A percentile compares a stretch with the other conserved stretches of the same genome.
These are phyloP conservation scores for Ophioderma brevispina DNA, from an alignment of 35 echinoderm and acorn worm species.

Conservation along the genomic window DNA sequence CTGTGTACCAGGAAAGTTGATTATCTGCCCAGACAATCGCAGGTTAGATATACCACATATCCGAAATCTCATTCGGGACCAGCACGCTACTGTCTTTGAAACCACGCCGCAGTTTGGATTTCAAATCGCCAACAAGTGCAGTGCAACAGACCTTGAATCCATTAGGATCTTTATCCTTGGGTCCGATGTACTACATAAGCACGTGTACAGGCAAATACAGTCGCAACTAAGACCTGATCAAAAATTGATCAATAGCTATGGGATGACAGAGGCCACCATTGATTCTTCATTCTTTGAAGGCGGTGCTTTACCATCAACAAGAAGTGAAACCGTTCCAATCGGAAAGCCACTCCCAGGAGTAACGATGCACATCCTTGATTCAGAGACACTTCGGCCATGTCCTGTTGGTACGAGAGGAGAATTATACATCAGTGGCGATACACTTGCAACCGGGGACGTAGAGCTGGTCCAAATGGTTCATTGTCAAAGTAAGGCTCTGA, in stretches of 20 bases:
- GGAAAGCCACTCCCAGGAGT: background rate
- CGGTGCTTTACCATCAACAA: background rate
- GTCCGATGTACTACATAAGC: background rate
- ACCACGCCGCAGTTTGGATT: slow-evolving; percentile 10
- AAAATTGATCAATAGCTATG: slow-evolving; percentile 20
- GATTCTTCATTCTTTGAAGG: slow-evolving; percentile 8
- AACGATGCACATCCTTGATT: background rate
- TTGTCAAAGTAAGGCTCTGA: no score
- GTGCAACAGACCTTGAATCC: background rate
- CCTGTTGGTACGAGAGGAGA: background rate
- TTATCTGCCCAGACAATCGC: slow-evolving; percentile 17
- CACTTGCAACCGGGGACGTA: background rate
- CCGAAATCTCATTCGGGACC: background rate
- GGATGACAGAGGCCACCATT: slow-evolving; percentile 13
- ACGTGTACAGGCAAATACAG: background rate
- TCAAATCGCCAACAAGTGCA: background rate
- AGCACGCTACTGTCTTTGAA: background rate
- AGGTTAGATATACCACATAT: slow-evolving; percentile 6
- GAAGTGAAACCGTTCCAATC: background rate
- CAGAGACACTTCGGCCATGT: background rate
- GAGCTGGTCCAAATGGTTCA: background rate
- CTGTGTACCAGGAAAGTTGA: background rate
- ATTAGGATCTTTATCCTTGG: slow-evolving; percentile 11
- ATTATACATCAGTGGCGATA: no score
- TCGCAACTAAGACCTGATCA: background rate